These are phyloP conservation scores for Nannospalax galili DNA, from an alignment of 2,113 vertebrate genomes.

Conservation along the genomic window DNA sequence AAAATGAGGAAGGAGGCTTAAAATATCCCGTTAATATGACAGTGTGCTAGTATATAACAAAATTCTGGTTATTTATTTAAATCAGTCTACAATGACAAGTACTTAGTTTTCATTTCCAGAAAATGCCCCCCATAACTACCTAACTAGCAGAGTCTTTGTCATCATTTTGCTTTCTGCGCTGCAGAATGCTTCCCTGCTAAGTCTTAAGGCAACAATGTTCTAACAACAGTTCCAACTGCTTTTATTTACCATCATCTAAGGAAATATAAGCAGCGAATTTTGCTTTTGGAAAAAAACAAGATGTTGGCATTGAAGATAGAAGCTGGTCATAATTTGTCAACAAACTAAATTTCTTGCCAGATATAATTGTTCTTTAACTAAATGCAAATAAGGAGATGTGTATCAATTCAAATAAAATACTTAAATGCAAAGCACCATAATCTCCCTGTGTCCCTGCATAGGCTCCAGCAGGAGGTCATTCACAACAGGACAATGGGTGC, in stretches of 20 bases:
- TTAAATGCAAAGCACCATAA: background rate
- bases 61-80: background rate
- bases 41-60: background rate
- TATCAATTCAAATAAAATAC: background rate
- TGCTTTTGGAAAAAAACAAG: background rate
- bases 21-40: background rate
- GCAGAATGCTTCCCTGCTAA: background rate
- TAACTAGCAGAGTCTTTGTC: background rate
- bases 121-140: background rate
- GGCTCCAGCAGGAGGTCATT: background rate
- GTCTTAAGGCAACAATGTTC: background rate
- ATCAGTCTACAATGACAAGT: background rate
- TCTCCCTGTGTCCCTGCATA: background rate
- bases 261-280: background rate
- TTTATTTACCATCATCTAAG: conserved; percentile 4
- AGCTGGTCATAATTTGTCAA: background rate
- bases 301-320: background rate
- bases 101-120: conserved; percentile 1
- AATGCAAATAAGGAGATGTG: background rate
- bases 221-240: background rate
- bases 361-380: background rate
- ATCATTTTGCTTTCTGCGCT: background rate
- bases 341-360: background rate
- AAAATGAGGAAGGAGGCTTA: background rate
- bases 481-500: background rate